Base-by-base conservation (phyloP, 2,113 vertebrate species). In the Poeciliopsis prolifica region DNA sequence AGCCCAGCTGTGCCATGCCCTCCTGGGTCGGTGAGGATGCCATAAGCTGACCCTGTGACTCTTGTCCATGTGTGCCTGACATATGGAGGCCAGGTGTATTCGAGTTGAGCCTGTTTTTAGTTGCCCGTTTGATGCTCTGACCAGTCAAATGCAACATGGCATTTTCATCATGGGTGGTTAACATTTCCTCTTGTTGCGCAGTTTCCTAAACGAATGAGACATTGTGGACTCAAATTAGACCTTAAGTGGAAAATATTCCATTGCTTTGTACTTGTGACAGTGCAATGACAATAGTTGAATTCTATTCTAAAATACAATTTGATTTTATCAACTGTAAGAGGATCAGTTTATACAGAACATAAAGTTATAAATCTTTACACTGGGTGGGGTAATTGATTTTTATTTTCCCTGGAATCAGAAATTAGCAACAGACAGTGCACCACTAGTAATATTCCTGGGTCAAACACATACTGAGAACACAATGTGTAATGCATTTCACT, bases 81-180 rank as follows among this genome's bases (percentile, higher is more conserved):
- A 92, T 88, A 92, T 86, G 88, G 86, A 78, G 79, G 67, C 80
- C 90, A 89, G 86, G 90, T 93, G 92, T 85, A 85, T 88, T 88
- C 40, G 86, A 85, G 75, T 70, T 58, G 68, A 1, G 22, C 64
- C 81, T 84, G 85, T 89, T 92, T 91, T 93, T 93, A 88, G 89
- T 78, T 11, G 80, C 71, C 74, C 74, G 83, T 44, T 83, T 69
- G 75, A 94, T 62, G 78, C 91, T 94, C 79, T 92, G 90, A 71
- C 92, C 81, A 0, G 90, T 93, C 76, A 92, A 78, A 89, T 91
- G 91, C 87, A 91, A 90, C 70, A 33, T 72, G 26, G 65, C 89
- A 89, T 91, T 93, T 92, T 93, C 93, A 75, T 87, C 75, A 15
- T 87, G 92, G 58, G 82, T 4, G 70, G 77, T 88, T 42, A 72